These are phyloP conservation scores for Oenanthe oenanthe DNA, from an alignment of 2,113 vertebrate species.

Conservation along the genomic window DNA sequence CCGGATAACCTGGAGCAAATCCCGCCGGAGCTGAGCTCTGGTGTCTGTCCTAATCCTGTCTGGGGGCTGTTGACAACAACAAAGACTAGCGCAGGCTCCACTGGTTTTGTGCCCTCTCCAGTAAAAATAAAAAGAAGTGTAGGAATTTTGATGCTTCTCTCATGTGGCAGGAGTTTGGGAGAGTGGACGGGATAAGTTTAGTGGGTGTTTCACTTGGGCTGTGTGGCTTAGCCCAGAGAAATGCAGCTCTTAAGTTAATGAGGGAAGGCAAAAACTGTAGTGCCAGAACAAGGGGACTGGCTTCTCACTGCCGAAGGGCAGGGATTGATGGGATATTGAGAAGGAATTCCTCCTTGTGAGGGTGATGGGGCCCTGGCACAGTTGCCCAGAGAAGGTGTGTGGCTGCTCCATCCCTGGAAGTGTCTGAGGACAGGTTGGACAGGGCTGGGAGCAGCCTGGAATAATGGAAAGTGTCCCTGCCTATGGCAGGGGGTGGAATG, in stretches of 20 bases:
- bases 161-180: neutral
- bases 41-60: neutral
- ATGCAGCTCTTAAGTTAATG: neutral
- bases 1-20: neutral
- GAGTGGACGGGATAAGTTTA: neutral
- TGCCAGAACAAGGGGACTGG: neutral
- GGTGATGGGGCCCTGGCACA: neutral
- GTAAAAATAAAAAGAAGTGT: rapidly evolving
- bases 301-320: neutral
- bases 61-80: neutral
- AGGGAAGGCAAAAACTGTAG: neutral
- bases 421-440: neutral
- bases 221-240: neutral
- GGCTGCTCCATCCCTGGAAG: neutral
- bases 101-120: neutral
- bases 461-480: neutral
- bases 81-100: neutral
- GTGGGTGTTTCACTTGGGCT: rapidly evolving
- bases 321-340: neutral
- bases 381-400: neutral
- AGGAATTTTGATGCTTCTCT: rapidly evolving
- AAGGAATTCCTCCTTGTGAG: neutral
- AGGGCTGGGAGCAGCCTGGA: rapidly evolving
- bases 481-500: neutral
- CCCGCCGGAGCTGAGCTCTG: neutral